Evolutionary conservation across 2,797 vertebrate genomes (phyloP), one percentile per base, ranked within the genome.

Genomic region (Capromys pilorides): DNA sequence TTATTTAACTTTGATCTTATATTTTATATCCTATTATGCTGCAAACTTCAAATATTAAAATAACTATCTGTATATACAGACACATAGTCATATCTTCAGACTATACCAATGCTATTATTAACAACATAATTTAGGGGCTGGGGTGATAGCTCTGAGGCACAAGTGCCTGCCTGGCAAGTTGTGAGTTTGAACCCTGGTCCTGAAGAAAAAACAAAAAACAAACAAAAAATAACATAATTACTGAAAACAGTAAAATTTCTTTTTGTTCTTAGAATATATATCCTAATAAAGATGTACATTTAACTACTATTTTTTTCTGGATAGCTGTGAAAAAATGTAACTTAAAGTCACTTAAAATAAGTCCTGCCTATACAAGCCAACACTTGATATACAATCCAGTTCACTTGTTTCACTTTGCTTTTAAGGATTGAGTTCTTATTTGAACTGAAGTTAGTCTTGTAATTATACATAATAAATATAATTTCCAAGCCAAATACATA

Each of bases 271-370:
- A 67, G 82, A 90, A 71, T 64, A 88, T 69, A 90, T 81, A 13
- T 51, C 51, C 51, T 2, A 51, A 13, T 67, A 64, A 90, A 96
- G 88, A 96, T 93, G 69, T 75, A 73, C n/a, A 92, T 78, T 93
- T 71, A 83, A 88, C 73, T 78, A 88, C 83, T 94, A 31, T 91
- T 80, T 93, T 93, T 82, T 80, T 31, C 49, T 88, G 49, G 89
- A 93, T 31, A 69, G 91, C 66, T 87, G 31, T 93, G 85, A 51
- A 59, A 91, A 86, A 94, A 92, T 78, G 69, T 86, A 92, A 82
- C 90, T 91, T 95, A 93, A 95, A 88, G 81, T 64, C 91, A 93
- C 39, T 92, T 94, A 93, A 96, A 96, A 86, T 85, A 93, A 95
- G 86, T 51, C 64, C 21, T 88, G 71, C 73, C 71, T 67, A 39